Evolutionary conservation across 1,140 invertebrate genomes (phyloP).

Genomic region (Hesperophylax magnus): DNA sequence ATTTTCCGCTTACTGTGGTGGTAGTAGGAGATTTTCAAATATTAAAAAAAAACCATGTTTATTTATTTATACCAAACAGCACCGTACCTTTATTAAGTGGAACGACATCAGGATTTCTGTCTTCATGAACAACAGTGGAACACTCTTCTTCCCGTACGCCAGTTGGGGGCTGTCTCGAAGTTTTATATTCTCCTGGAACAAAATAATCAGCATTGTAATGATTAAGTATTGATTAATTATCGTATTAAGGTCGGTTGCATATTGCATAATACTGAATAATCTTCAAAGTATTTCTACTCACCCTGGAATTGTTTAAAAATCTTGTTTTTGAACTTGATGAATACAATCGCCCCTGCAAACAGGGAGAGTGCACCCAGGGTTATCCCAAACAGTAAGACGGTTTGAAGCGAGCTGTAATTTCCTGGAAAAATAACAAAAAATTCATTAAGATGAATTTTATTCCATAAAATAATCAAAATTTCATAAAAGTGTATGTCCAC

Average conservation of each 20-base stretch:
- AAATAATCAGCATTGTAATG: neutral
- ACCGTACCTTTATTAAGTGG: conserved; percentile 87
- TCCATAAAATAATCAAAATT: too few relatives aligned
- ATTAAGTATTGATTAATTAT: too few relatives aligned
- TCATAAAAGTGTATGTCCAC: too few relatives aligned
- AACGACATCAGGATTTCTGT: conserved; percentile 89
- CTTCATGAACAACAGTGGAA: conserved; percentile 71
- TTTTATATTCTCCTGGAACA: conserved; percentile 50
- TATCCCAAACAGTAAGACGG: conserved; percentile 48
- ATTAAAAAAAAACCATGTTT: too few relatives aligned
- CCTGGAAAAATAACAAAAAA: conserved; percentile 38
- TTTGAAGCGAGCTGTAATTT: conserved; percentile 50
- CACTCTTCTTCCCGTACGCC: conserved; percentile 52
- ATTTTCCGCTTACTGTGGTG: too few relatives aligned
- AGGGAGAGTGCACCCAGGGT: conserved; percentile 44
- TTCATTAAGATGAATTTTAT: too few relatives aligned
- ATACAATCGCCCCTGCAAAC: conserved; percentile 45
- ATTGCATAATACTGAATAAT: too few relatives aligned
- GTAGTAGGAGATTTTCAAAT: too few relatives aligned
- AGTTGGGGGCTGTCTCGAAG: conserved; percentile 45
- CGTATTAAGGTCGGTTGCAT: too few relatives aligned
- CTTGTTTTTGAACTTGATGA: conserved; percentile 51
- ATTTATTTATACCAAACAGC: neutral
- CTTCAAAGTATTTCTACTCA: conserved; percentile 20
- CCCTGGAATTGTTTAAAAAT: conserved; percentile 51